phyloP scores from a whole-genome alignment of 2,797 vertebrate species.

The Sorex maritimensis region DNA sequence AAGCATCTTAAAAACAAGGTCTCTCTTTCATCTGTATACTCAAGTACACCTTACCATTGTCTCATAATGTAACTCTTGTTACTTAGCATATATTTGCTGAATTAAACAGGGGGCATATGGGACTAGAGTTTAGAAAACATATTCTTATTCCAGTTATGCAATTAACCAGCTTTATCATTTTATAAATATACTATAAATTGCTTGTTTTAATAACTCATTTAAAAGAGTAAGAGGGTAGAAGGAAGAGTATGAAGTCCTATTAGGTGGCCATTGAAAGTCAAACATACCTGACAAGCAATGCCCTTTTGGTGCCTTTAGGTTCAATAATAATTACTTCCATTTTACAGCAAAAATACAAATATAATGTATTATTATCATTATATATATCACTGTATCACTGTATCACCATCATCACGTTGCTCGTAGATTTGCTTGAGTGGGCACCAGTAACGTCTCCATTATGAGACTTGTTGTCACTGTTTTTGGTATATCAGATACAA shows the following conservation, averaged over 20 bases:
- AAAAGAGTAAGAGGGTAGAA: constrained; percentile 22
- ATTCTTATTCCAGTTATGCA: not conserved
- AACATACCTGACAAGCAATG: not conserved
- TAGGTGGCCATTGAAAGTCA: not conserved
- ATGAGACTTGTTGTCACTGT: too few relatives aligned
- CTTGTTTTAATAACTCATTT: constrained; percentile 17
- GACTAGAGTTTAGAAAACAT: not conserved
- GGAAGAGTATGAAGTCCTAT: too few relatives aligned
- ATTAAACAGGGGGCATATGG: not conserved
- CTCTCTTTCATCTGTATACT: not conserved
- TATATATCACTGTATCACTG: not conserved
- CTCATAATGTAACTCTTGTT: not conserved
- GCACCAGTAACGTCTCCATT: too few relatives aligned
- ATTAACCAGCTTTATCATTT: not conserved
- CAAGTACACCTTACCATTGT: not conserved
- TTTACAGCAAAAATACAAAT: not conserved
- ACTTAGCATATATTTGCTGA: not conserved
- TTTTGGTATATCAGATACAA: too few relatives aligned
- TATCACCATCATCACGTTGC: too few relatives aligned
- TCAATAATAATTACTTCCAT: constrained; percentile 29
- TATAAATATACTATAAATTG: not conserved
- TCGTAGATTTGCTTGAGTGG: too few relatives aligned
- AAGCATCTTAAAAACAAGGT: not conserved
- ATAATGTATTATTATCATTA: not conserved
- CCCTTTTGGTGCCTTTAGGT: not conserved